These are phyloP conservation scores for Telenomus remus DNA, from an alignment of 1,140 invertebrate genomes.

Conservation along the genomic window DNA sequence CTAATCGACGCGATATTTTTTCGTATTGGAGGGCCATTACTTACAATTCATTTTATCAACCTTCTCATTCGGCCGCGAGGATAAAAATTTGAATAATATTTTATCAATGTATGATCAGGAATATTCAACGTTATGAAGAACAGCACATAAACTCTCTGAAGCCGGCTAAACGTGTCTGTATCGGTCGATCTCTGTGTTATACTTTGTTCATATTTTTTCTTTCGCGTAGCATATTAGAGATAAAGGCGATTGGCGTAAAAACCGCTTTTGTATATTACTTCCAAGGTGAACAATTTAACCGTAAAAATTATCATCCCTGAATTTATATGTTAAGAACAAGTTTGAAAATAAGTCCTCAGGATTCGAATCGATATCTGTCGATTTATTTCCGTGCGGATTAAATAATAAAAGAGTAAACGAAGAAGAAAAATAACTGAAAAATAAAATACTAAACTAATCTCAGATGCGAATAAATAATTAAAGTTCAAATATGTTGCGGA, in stretches of 20 bases:
- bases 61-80: too few relatives aligned
- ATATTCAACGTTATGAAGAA: too few relatives aligned
- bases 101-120: slow-evolving; percentile 12
- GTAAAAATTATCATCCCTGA: slow-evolving; percentile 24
- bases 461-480: slow-evolving; percentile 37
- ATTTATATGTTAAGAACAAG: too few relatives aligned
- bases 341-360: too few relatives aligned
- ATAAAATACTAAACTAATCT: background rate
- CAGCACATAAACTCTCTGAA: too few relatives aligned
- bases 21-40: slow-evolving; percentile 42
- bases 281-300: slow-evolving; percentile 23
- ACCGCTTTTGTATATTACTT: slow-evolving; percentile 16
- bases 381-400: too few relatives aligned
- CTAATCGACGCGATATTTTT: slow-evolving; percentile 19
- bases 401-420: too few relatives aligned
- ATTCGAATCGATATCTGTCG: too few relatives aligned
- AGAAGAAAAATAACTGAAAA: too few relatives aligned
- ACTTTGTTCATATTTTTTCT: slow-evolving; percentile 17
- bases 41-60: slow-evolving; percentile 26
- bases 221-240: too few relatives aligned
- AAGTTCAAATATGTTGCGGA: too few relatives aligned
- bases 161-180: slow-evolving; percentile 27
- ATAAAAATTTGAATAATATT: slow-evolving; percentile 30
- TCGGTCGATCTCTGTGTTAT: slow-evolving; percentile 19
- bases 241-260: slow-evolving; percentile 15